Evolutionary conservation across 2,888 invertebrate species (phyloP), one percentile per base, ranked within the genome.

Genomic region (Apamea epomidion): DNA sequence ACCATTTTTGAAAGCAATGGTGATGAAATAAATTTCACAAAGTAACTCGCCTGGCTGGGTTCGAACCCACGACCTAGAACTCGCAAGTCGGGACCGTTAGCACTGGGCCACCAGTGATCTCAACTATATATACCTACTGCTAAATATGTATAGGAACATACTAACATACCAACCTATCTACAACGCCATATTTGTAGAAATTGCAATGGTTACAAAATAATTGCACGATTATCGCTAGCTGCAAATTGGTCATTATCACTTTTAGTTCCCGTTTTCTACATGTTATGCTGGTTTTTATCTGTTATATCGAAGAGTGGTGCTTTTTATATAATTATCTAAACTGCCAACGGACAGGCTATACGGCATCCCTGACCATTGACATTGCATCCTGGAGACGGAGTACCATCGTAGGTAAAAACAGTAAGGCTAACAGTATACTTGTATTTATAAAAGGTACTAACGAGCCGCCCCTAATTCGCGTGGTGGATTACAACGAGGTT

Each of bases 161-260:
- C 78, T 60, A 2, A 45, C 32, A 1, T 32, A 37, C 58, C 12
- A 32, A 62, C 62, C 7, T 21, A n/a, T 62, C 54, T 68, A 60
- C 80, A 67, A 71, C 54, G 37, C 78, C 79, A 77, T 88, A 72
- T 81, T 88, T 80, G 74, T 77, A 87, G 81, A 89, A 87, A 90
- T 84, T 84, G 82, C 85, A 71, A 87, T 84, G 85, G 90, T 88
- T 87, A 84, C 88, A 76, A 88, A 88, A 88, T 89, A 89, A 85
- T 85, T 86, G 86, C 89, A 83, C 83, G 78, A 89, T 89, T 89
- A 89, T 88, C 73, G 82, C 74, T 85, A 68, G 83, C 79, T 74
- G 78, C 70, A 84, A 85, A 80, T 90, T 88, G 87, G 48, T 82
- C 77, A 84, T 85, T 85, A 89, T 85, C 82, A 90, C 87, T 81